Evolutionary conservation across 2,888 invertebrate genomes (phyloP), one percentile per base, ranked within the genome.

Genomic region (Abrostola triplasia): DNA sequence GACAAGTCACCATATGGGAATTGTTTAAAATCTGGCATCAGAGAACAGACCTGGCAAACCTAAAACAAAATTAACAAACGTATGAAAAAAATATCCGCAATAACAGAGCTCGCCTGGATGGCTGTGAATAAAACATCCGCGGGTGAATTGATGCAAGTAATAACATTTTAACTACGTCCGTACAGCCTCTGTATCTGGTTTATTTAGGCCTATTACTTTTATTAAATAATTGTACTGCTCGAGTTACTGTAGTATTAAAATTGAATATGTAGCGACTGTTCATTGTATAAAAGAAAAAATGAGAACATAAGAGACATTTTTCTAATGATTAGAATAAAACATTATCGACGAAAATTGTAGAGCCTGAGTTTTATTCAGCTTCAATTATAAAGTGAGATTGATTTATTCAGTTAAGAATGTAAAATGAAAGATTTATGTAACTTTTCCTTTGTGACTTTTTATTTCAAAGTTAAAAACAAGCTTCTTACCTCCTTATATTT

Each of bases 1-100:
- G 97, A 97, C 77, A 95, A 90, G 85, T 98, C 98, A 7, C 97
- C 97, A 77, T 96, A 95, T 0, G 97, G 96, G 75, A 98, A 95
- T 72, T 97, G 95, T 58, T 96, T 95, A 79, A 98, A 96, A 88
- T 98, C 98, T 76, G 95, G 95, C 49, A 90, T 84, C 64, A 97
- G 84, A 2, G 96, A 96, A 82, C 97, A 97, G 0, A 95, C 96
- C 71, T 92, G 95, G 48, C 97, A 94, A 5, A 97, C 96, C 95
- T 95, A 49, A 13, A 40, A 54, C 4, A 36, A 53, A 57, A 59
- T 36, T 24, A 35, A 56, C 36, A 52, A 59, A 63, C 41, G 60
- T 64, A 69, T 58, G n/a, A 64, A 54, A 62, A 40, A 59, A 42
- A 48, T 8, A 53, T 50, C 38, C 47, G 35, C 40, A 13, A 36